A percentile compares a stretch with the other conserved stretches of the same genome.
phyloP scores from a whole-genome alignment of 1,140 invertebrate species.

The Himalopsyche phryganea region DNA sequence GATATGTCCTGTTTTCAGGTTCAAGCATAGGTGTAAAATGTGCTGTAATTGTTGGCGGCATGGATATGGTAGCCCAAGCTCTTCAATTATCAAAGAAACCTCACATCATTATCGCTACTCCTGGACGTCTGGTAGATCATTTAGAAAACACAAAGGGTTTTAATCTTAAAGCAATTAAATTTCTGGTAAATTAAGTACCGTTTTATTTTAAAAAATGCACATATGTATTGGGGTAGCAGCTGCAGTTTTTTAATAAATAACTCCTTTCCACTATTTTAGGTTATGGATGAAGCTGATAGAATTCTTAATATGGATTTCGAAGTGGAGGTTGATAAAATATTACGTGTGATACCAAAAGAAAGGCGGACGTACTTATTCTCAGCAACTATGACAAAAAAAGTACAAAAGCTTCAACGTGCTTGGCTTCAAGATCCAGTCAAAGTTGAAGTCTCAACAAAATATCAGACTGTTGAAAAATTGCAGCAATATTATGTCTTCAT shows the following conservation, averaged over 20 bases:
- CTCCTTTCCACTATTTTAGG: slow-evolving; percentile 35
- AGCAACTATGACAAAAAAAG: slow-evolving; percentile 98
- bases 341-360: slow-evolving; percentile 87
- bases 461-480: slow-evolving; percentile 96
- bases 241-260: no score
- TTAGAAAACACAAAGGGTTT: slow-evolving; percentile 94
- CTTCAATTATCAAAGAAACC: slow-evolving; percentile 90
- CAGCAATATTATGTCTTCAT: slow-evolving; percentile 96
- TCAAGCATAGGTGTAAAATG: slow-evolving; percentile 88
- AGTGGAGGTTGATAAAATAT: slow-evolving; percentile 92
- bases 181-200: slow-evolving; percentile 56
- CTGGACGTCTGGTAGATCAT: slow-evolving; percentile 86
- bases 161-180: slow-evolving; percentile 82
- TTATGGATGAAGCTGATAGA: slow-evolving; percentile 95
- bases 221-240: no score
- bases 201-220: no score
- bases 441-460: slow-evolving; percentile 95
- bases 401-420: slow-evolving; percentile 92
- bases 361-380: slow-evolving; percentile 89
- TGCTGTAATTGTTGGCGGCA: slow-evolving; percentile 95
- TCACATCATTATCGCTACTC: slow-evolving; percentile 92
- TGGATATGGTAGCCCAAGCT: slow-evolving; percentile 95
- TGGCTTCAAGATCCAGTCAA: slow-evolving; percentile 89
- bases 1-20: slow-evolving; percentile 54
- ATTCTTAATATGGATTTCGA: slow-evolving; percentile 97